A percentile compares a stretch with the other conserved stretches of the same genome.
phyloP scores from a whole-genome alignment of 2,113 vertebrate genomes.

The Perca schrenkii region DNA sequence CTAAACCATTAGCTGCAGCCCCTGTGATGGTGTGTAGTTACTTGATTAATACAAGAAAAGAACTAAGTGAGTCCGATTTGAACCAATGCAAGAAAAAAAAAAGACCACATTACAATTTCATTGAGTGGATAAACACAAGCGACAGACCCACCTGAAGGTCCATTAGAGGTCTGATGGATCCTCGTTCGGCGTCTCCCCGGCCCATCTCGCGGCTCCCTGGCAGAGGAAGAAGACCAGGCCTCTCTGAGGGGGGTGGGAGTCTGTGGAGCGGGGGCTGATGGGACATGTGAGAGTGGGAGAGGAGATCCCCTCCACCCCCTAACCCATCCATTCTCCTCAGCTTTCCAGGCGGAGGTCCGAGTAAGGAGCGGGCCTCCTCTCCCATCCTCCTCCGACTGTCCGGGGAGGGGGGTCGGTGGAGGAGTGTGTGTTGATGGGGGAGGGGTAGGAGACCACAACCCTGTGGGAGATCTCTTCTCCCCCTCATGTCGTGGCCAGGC shows the following conservation, averaged over 20 bases:
- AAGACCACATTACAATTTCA: neutral
- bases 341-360: conserved; percentile 75
- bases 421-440: conserved; percentile 46
- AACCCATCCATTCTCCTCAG: conserved; percentile 68
- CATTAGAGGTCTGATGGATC: conserved; percentile 73
- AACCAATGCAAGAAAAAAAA: neutral
- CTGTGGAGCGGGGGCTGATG: conserved; percentile 70
- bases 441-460: conserved; percentile 42
- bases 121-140: neutral
- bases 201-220: conserved; percentile 65
- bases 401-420: conserved; percentile 55
- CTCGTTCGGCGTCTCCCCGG: conserved; percentile 67
- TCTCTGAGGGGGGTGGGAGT: conserved; percentile 52
- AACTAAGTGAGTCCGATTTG: neutral
- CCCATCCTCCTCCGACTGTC: conserved; percentile 69
- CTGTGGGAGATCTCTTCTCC: conserved; percentile 67
- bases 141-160: conserved; percentile 72
- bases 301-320: conserved; percentile 36
- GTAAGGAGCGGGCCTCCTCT: conserved; percentile 68
- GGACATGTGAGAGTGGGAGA: conserved; percentile 60
- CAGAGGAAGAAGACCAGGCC: conserved; percentile 57
- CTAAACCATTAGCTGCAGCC: no score
- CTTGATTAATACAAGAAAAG: neutral
- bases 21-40: neutral
- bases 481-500: conserved; percentile 54